Evolutionary conservation across 2,888 invertebrate genomes (phyloP).

Genomic region (Synergus itoensis): DNA sequence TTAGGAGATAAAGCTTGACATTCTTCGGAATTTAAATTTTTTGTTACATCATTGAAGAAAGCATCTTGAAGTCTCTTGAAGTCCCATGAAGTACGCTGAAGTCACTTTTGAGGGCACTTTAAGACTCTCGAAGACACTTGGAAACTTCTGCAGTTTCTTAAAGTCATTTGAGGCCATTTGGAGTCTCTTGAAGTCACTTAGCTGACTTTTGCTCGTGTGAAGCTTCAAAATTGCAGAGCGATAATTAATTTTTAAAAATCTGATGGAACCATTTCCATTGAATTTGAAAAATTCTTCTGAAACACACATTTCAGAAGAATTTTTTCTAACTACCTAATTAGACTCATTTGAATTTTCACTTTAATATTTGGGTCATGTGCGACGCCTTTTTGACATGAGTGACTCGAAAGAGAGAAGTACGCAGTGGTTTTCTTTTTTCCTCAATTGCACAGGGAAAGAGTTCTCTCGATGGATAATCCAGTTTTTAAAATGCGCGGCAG

Average conservation of each 20-base stretch:
- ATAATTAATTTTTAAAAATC: too few relatives aligned
- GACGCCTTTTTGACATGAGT: neutral
- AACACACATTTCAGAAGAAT: too few relatives aligned
- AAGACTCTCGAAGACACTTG: too few relatives aligned
- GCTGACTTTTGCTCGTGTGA: too few relatives aligned
- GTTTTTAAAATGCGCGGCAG: conserved; percentile 62
- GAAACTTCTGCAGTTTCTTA: too few relatives aligned
- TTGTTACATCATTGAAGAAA: neutral
- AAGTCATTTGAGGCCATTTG: too few relatives aligned
- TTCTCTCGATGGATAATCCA: conserved; percentile 31
- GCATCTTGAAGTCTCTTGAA: neutral
- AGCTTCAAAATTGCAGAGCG: too few relatives aligned
- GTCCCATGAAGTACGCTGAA: neutral
- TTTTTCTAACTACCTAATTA: neutral
- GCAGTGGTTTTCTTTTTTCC: neutral
- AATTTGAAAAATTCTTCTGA: neutral
- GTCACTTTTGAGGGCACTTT: neutral
- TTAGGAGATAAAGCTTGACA: neutral
- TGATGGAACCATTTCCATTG: neutral
- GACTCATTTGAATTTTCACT: neutral
- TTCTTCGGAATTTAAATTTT: neutral
- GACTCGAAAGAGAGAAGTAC: neutral
- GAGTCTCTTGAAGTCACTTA: too few relatives aligned
- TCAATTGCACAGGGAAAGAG: neutral
- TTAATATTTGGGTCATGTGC: neutral